Evolutionary conservation across 2,888 invertebrate species (phyloP), one percentile per base, ranked within the genome.

Genomic region (Hylaea fasciaria): DNA sequence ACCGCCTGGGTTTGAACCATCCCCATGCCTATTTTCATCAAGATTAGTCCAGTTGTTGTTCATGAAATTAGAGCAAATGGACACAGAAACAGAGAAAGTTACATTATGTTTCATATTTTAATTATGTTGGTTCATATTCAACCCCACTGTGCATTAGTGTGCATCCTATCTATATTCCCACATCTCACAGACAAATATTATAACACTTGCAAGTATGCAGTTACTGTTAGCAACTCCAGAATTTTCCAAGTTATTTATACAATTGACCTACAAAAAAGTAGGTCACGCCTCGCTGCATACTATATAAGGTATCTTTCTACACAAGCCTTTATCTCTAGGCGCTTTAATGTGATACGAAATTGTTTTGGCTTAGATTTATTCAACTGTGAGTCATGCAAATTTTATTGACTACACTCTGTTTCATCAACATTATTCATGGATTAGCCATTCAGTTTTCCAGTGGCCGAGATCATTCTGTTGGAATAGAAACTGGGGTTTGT

Each of bases 191-290:
- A 32, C 32, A 32, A 32, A 32, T n/a, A 32, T 32, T 32, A 5
- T 22, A 22, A 5, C 22, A n/a, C n/a, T n/a, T 32, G 9, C 1
- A 7, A 32, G 7, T 9, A 32, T 1, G 9, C 32, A 37, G n/a
- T 0, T 37, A 10, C 12, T 7, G n/a, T 44, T 45, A 47, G 51
- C 40, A 50, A 17, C 22, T n/a, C n/a, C 14, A 14, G 39, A 4
- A 43, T 57, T 51, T 62, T 37, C 52, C 22, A 40, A 52, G 40
- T 57, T 62, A 63, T 62, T 61, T 61, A 41, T 63, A 50, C 39
- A 10, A 11, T 45, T 66, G 65, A 69, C 69, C 62, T 69, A 69
- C 56, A 49, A 17, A 44, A 51, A 69, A 58, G 51, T 66, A 65
- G 66, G 69, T 64, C 56, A 59, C 43, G 54, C 46, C 45, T 35